phyloP scores from a whole-genome alignment of 2,797 vertebrate species.

The Mycteria americana region DNA sequence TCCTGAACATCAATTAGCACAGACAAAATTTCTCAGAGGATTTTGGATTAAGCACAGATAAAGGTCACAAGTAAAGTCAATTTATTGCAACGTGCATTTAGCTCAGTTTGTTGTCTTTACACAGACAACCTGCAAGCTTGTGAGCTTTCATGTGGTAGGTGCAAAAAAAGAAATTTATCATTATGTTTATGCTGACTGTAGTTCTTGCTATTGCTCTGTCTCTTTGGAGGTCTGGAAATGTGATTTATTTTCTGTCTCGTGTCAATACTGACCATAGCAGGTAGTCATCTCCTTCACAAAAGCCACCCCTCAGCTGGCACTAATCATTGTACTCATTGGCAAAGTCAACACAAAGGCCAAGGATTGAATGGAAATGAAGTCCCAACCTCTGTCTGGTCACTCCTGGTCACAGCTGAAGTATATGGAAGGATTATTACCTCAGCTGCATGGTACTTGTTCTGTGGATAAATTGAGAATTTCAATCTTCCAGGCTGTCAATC shows the following conservation, averaged over 20 bases:
- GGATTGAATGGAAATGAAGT: conserved; percentile 27
- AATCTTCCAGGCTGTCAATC: conserved; percentile 40
- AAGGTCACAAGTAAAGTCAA: background rate
- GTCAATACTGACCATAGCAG: background rate
- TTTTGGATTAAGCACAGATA: background rate
- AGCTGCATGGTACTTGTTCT: background rate
- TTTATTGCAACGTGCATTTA: background rate
- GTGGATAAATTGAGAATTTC: conserved; percentile 46
- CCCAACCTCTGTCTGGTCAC: background rate
- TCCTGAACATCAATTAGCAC: background rate
- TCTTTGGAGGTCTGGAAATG: conserved; percentile 9
- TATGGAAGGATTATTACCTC: conserved; percentile 39
- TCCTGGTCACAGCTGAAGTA: conserved; percentile 22
- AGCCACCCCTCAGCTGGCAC: background rate
- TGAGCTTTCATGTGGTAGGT: background rate
- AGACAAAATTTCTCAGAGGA: background rate
- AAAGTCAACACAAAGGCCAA: conserved; percentile 45
- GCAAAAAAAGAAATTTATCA: background rate
- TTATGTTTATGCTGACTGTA: conserved; percentile 24
- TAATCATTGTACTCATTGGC: conserved; percentile 30
- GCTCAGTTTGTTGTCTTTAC: background rate
- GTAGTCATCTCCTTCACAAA: background rate
- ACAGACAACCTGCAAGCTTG: background rate
- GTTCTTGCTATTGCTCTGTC: conserved; percentile 9
- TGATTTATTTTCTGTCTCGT: conserved; percentile 41